Evolutionary conservation across 2,113 vertebrate species (phyloP).

Genomic region (Guaruba guarouba): DNA sequence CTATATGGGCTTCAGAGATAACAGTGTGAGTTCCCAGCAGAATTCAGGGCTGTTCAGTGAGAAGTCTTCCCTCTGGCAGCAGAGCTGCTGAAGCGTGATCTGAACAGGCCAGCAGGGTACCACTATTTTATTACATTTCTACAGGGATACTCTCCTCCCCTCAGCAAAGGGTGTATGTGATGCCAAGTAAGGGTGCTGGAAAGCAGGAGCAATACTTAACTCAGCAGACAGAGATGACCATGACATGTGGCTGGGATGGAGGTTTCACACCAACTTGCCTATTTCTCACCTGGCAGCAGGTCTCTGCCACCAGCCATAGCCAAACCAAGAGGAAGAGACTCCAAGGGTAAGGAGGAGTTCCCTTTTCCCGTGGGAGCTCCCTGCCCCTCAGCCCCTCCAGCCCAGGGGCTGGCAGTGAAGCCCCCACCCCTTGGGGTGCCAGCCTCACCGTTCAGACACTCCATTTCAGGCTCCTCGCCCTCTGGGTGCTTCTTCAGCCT

Average conservation of each 20-base stretch:
- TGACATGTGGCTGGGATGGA: accelerated
- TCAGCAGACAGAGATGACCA: background rate
- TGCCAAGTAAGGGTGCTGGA: background rate
- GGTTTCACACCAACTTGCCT: background rate
- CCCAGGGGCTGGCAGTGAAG: background rate
- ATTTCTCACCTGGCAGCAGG: background rate
- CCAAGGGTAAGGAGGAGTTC: background rate
- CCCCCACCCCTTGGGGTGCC: background rate
- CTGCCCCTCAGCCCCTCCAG: background rate
- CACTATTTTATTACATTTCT: background rate
- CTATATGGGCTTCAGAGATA: background rate
- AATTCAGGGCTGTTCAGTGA: background rate
- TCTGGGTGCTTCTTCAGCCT: conserved; percentile 86
- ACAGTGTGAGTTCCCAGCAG: background rate
- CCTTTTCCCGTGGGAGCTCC: background rate
- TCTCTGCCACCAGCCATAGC: background rate
- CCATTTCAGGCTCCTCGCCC: conserved; percentile 95
- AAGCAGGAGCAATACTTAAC: background rate
- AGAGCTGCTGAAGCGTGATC: background rate
- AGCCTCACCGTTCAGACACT: conserved; percentile 90
- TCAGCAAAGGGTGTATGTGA: background rate
- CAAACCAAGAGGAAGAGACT: background rate
- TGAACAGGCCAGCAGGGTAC: background rate
- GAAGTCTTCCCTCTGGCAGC: background rate
- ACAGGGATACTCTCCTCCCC: background rate